A percentile compares a stretch with the other conserved stretches of the same genome.
These are phyloP conservation scores for Nephrotoma appendiculata DNA, from an alignment of 2,888 invertebrate species.

Conservation along the genomic window DNA sequence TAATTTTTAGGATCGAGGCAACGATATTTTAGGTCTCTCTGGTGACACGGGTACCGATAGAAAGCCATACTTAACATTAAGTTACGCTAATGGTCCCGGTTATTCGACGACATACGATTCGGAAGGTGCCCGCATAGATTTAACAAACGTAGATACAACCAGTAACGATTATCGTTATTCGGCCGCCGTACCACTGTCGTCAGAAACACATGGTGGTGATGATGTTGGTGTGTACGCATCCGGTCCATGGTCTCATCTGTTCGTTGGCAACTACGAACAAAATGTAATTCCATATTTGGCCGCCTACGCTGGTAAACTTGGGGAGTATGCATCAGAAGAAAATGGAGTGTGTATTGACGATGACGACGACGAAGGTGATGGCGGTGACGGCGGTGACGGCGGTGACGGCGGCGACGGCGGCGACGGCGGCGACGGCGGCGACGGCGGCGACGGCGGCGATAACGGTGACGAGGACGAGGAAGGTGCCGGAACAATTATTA, in stretches of 20 bases:
- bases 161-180: slow-evolving; percentile 35
- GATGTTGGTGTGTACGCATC: slow-evolving; percentile 64
- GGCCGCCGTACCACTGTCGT: slow-evolving; percentile 38
- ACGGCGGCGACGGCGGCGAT: too few species aligned
- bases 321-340: slow-evolving; percentile 39
- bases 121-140: slow-evolving; percentile 20
- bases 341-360: slow-evolving; percentile 40
- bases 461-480: background rate
- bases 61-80: slow-evolving; percentile 49
- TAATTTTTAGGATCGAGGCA: slow-evolving; percentile 32
- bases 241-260: slow-evolving; percentile 68
- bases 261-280: slow-evolving; percentile 65
- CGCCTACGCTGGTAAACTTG: slow-evolving; percentile 57
- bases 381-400: too few species aligned
- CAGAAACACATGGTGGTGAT: slow-evolving; percentile 64
- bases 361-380: background rate
- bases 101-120: slow-evolving; percentile 35
- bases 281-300: slow-evolving; percentile 59
- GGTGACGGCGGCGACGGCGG: background rate
- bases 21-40: slow-evolving; percentile 32
- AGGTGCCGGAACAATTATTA: background rate
- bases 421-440: too few species aligned
- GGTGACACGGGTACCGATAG: slow-evolving; percentile 36
- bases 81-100: slow-evolving; percentile 62
- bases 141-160: slow-evolving; percentile 15